Percentiles rank a stretch among this genome's conserved stretches.
Conservation (phyloP, 2,888 invertebrate species). For the Matsumyia berberina region DNA sequence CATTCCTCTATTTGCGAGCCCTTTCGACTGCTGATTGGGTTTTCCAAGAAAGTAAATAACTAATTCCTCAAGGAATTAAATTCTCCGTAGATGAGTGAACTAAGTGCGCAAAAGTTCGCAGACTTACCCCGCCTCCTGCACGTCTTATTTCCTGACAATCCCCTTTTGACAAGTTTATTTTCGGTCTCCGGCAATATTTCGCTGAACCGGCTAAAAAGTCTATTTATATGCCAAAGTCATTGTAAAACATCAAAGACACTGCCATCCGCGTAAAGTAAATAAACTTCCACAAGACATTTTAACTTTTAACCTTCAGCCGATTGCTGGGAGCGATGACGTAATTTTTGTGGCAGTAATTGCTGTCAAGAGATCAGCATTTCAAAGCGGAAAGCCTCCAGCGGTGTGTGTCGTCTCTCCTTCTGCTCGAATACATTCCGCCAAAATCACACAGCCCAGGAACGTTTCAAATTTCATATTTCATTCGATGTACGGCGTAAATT, state of each 20-base stretch:
- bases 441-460: constrained; percentile 3
- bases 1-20: no score
- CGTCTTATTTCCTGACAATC: neutral
- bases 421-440: constrained; percentile 27
- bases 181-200: neutral
- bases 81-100: no score
- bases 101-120: no score
- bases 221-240: constrained; percentile 8
- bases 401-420: neutral
- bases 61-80: no score
- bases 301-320: constrained; percentile 5
- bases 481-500: constrained; percentile 15
- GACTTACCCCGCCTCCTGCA: no score
- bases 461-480: constrained; percentile 42
- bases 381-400: constrained; percentile 39
- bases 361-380: constrained; percentile 41
- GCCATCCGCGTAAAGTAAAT: constrained; percentile 16
- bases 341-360: constrained; percentile 42
- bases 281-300: constrained; percentile 8
- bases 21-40: no score
- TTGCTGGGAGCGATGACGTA: constrained; percentile 18
- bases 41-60: no score
- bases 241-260: constrained; percentile 17
- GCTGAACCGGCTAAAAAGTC: neutral
- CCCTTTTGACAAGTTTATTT: neutral